Percentiles rank a stretch among this genome's conserved stretches.
Evolutionary conservation across 2,888 invertebrate genomes (phyloP).

Genomic region (Drosophila acutilabella): DNA sequence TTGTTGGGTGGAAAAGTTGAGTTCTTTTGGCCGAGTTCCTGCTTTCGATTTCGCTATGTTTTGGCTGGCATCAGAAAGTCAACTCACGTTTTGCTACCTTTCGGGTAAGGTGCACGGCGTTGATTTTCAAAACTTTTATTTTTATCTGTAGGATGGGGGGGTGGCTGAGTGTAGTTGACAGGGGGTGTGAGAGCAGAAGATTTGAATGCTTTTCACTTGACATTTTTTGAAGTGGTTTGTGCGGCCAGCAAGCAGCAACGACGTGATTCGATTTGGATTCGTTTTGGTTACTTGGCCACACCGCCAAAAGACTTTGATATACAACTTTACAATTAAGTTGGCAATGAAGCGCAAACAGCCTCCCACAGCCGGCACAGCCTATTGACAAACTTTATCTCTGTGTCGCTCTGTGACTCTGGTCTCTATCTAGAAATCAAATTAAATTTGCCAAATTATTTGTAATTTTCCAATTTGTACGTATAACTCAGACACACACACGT

Average conservation of each 20-base stretch:
- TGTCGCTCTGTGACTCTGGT: background rate
- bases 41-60: conserved; percentile 68
- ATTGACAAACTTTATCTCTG: conserved; percentile 38
- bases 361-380: conserved; percentile 39
- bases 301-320: conserved; percentile 56
- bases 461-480: conserved; percentile 57
- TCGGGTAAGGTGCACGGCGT: conserved; percentile 65
- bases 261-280: conserved; percentile 76
- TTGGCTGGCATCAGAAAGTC: conserved; percentile 59
- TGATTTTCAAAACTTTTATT: conserved; percentile 73
- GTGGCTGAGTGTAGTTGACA: background rate
- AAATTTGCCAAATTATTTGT: conserved; percentile 70
- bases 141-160: conserved; percentile 2
- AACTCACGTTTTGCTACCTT: conserved; percentile 62
- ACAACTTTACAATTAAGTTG: conserved; percentile 70
- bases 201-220: conserved; percentile 77
- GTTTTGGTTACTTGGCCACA: conserved; percentile 56
- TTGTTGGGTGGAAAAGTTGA: conserved; percentile 1
- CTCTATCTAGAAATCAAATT: conserved; percentile 63
- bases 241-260: conserved; percentile 36
- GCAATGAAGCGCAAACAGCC: conserved; percentile 69
- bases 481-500: background rate
- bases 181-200: conserved; percentile 28
- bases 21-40: conserved; percentile 19
- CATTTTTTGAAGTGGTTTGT: conserved; percentile 72